Percentiles rank a stretch among this genome's conserved stretches.
These are phyloP conservation scores for Megaleporinus macrocephalus DNA, from an alignment of 2,113 vertebrate species.

Conservation along the genomic window DNA sequence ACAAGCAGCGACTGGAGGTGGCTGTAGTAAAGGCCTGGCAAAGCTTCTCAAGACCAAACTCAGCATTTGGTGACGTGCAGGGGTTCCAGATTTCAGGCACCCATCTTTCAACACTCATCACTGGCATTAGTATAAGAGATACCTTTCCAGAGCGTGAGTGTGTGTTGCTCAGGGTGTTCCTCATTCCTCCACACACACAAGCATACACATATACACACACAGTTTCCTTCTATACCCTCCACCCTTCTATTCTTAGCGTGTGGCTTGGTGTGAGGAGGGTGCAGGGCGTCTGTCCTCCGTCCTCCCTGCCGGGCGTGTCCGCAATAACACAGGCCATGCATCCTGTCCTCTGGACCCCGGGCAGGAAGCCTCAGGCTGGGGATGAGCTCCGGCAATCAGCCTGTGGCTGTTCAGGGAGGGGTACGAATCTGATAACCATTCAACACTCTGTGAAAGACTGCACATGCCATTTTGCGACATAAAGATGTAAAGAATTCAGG, in stretches of 20 bases:
- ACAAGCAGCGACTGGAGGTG: not conserved
- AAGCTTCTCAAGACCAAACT: too few relatives aligned
- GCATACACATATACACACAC: not conserved
- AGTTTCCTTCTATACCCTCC: not conserved
- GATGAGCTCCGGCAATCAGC: constrained; percentile 32
- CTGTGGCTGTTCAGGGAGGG: not conserved
- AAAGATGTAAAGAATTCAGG: too few relatives aligned
- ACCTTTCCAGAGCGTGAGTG: too few relatives aligned
- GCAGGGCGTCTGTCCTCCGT: not conserved
- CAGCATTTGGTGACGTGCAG: too few relatives aligned
- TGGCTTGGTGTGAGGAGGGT: constrained; percentile 10
- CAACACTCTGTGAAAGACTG: too few relatives aligned
- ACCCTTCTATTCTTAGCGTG: constrained; percentile 62
- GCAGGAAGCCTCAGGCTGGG: constrained; percentile 39
- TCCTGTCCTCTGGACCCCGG: constrained; percentile 32
- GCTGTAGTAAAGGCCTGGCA: too few relatives aligned
- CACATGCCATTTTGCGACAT: too few relatives aligned
- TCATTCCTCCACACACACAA: not conserved
- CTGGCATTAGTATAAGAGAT: too few relatives aligned
- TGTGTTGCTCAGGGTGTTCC: not conserved
- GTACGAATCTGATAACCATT: not conserved
- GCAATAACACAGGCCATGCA: constrained; percentile 36
- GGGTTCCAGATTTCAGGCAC: too few relatives aligned
- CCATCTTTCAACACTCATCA: too few relatives aligned
- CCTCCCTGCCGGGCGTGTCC: constrained; percentile 30